A percentile compares a stretch with the other conserved stretches of the same genome.
phyloP scores from a whole-genome alignment of 2,888 invertebrate species.

The Oscheius sp. region DNA sequence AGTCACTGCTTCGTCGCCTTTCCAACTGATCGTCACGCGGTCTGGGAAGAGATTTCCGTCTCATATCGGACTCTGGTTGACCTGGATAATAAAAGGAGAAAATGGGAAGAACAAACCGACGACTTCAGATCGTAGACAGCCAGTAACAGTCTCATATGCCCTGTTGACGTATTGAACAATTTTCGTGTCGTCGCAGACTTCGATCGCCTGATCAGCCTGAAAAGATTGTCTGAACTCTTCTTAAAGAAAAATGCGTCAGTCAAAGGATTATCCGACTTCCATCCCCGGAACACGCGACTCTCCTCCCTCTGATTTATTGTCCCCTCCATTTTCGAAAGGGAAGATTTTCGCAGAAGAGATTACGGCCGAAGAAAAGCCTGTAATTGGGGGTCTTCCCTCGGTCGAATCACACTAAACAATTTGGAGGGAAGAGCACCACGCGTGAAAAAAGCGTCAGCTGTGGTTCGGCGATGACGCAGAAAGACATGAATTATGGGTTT shows the following conservation, averaged over 20 bases:
- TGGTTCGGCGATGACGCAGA: too few species aligned
- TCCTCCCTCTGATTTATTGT: too few species aligned
- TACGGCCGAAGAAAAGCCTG: not conserved
- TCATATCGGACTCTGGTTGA: constrained; percentile 52
- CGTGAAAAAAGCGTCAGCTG: too few species aligned
- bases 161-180: constrained; percentile 73
- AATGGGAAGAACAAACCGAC: constrained; percentile 38
- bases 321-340: too few species aligned
- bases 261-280: too few species aligned
- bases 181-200: constrained; percentile 68
- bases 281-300: too few species aligned
- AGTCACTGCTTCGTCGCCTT: constrained; percentile 64
- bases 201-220: constrained; percentile 68
- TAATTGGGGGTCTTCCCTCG: not conserved
- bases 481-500: too few species aligned
- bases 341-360: too few species aligned
- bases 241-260: too few species aligned
- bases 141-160: constrained; percentile 72
- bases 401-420: not conserved
- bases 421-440: too few species aligned
- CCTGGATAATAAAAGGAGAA: constrained; percentile 26
- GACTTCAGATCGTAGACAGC: constrained; percentile 71
- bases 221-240: constrained; percentile 25
- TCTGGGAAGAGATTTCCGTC: constrained; percentile 52
- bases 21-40: constrained; percentile 47